phyloP scores from a whole-genome alignment of 92 coral and sea anemone genomes.

The Epizoanthus fatuus region DNA sequence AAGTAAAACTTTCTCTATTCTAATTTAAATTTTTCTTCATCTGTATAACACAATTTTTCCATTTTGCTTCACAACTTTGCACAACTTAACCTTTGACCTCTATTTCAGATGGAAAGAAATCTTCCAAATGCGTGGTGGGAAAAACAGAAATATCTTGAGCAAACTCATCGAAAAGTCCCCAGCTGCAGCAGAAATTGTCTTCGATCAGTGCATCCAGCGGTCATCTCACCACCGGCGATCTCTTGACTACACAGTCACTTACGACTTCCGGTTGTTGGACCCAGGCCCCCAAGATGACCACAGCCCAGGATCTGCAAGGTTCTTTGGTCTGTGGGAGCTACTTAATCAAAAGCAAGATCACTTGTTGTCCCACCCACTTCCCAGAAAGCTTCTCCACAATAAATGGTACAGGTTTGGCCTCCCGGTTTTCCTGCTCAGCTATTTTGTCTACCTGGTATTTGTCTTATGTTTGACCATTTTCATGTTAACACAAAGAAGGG shows the following conservation, averaged over 20 bases:
- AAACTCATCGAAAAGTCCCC: slow-evolving; percentile 83
- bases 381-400: slow-evolving; percentile 67
- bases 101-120: slow-evolving; percentile 39
- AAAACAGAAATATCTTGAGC: slow-evolving; percentile 66
- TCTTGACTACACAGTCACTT: slow-evolving; percentile 67
- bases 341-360: slow-evolving; percentile 68
- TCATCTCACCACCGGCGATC: slow-evolving; percentile 57
- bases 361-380: slow-evolving; percentile 80
- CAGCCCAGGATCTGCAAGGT: slow-evolving; percentile 50
- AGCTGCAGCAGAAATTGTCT: slow-evolving; percentile 76
- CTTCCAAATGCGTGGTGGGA: slow-evolving; percentile 29
- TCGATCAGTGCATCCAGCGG: slow-evolving; percentile 86
- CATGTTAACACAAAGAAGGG: slow-evolving; percentile 67
- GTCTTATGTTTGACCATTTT: slow-evolving; percentile 67
- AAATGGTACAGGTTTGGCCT: slow-evolving; percentile 87
- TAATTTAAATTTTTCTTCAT: too few relatives aligned
- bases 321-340: slow-evolving; percentile 77
- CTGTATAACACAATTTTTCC: too few relatives aligned
- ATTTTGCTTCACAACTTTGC: too few relatives aligned
- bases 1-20: too few relatives aligned
- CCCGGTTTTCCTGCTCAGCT: slow-evolving; percentile 65
- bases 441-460: slow-evolving; percentile 58
- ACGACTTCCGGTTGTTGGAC: slow-evolving; percentile 87
- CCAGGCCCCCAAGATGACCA: slow-evolving; percentile 74
- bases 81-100: too few relatives aligned